Evolutionary conservation across 2,113 vertebrate species (phyloP).

Genomic region (Gorsachius goisagi): DNA sequence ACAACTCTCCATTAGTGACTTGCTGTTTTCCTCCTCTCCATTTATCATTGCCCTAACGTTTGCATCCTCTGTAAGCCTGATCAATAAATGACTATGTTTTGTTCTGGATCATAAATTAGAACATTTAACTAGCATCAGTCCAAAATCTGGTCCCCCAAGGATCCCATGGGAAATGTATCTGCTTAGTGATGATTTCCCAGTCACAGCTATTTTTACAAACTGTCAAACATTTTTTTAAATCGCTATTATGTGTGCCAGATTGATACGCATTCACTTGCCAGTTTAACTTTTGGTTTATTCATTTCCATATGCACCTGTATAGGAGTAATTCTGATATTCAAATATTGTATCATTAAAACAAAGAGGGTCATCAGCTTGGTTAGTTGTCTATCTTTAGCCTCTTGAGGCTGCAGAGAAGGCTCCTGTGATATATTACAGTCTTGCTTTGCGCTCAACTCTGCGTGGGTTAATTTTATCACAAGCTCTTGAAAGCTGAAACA

Average conservation of each 20-base stretch:
- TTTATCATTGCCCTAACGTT: not conserved
- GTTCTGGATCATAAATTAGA: not conserved
- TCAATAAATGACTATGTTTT: not conserved
- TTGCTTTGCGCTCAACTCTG: not conserved
- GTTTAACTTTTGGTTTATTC: not conserved
- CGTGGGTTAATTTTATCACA: slow-evolving; percentile 6
- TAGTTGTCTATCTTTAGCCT: not conserved
- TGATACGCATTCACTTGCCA: not conserved
- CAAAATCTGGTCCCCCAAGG: not conserved
- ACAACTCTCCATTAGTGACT: not conserved
- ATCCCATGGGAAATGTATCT: not conserved
- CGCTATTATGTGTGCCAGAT: not conserved
- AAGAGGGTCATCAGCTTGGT: not conserved
- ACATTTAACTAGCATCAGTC: not conserved
- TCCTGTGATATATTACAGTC: not conserved
- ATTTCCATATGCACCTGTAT: not conserved
- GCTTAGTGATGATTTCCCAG: not conserved
- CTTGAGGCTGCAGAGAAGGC: not conserved
- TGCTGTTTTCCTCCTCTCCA: not conserved
- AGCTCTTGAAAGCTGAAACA: not conserved
- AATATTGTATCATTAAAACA: not conserved
- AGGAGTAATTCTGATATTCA: not conserved
- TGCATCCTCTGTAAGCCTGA: not conserved
- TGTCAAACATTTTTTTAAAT: not conserved
- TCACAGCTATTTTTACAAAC: slow-evolving; percentile 28